A percentile compares a stretch with the other conserved stretches of the same genome.
These are phyloP conservation scores for Lytechinus pictus DNA, from an alignment of 35 echinoderm and acorn worm genomes.

Conservation along the genomic window DNA sequence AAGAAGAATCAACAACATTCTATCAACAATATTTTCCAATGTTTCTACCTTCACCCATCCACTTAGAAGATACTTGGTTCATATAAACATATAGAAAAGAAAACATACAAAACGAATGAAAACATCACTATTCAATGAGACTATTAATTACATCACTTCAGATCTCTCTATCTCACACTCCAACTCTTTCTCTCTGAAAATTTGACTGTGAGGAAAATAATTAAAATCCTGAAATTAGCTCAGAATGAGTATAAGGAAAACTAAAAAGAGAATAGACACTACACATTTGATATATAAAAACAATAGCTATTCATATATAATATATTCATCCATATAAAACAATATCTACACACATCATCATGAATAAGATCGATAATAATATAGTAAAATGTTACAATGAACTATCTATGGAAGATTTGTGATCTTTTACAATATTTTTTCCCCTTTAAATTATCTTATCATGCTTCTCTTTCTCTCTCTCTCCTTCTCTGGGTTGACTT, in stretches of 20 bases:
- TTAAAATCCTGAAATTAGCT: neutral
- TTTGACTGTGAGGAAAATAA: neutral
- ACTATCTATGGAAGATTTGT: constrained; percentile 41
- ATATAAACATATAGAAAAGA: neutral
- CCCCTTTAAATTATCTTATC: neutral
- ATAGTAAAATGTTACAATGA: constrained; percentile 1
- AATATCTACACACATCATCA: constrained; percentile 5
- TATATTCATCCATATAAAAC: constrained; percentile 6
- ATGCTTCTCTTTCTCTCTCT: neutral
- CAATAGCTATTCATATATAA: neutral
- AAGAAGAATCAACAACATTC: neutral
- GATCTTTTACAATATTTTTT: constrained; percentile 18
- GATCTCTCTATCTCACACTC: neutral
- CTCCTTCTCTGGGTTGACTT: neutral
- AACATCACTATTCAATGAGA: neutral
- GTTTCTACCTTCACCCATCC: neutral
- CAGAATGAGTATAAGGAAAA: neutral
- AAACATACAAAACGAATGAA: neutral
- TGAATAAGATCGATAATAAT: neutral
- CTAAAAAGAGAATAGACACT: neutral
- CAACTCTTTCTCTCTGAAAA: neutral
- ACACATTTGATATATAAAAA: neutral
- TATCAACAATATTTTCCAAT: neutral
- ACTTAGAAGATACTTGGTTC: neutral
- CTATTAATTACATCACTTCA: neutral